Conservation (phyloP, 2,113 vertebrate genomes). For the Lycocorax pyrrhopterus region DNA sequence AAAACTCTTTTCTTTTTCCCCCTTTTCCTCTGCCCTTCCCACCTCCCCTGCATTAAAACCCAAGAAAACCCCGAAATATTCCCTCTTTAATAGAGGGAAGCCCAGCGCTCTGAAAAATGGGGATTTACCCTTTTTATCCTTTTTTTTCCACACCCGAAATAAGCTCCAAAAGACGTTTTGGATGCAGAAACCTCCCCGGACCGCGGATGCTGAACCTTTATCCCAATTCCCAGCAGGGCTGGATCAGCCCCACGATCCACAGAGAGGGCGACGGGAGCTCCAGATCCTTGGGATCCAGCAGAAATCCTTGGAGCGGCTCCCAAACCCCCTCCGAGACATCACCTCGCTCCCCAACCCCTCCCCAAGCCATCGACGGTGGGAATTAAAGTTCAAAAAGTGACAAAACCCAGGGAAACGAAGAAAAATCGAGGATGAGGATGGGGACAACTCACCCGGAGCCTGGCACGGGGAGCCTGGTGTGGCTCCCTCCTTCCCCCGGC, state of each 20-base stretch:
- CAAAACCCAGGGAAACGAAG: neutral
- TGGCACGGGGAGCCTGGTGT: neutral
- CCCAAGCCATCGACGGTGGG: rapidly evolving
- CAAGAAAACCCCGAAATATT: rapidly evolving
- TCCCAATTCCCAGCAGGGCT: rapidly evolving
- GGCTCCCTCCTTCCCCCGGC: neutral
- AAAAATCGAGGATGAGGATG: rapidly evolving
- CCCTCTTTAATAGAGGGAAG: neutral
- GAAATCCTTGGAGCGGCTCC: neutral
- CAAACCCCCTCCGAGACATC: neutral
- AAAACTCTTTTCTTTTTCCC: rapidly evolving
- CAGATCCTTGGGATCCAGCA: neutral
- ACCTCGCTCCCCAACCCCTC: rapidly evolving
- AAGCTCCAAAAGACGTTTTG: neutral
- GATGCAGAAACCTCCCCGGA: rapidly evolving
- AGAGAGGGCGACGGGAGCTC: rapidly evolving
- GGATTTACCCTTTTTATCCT: neutral
- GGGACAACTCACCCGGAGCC: neutral
- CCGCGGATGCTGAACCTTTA: rapidly evolving
- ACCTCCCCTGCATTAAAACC: rapidly evolving
- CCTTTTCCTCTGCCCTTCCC: neutral
- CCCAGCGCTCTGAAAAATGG: rapidly evolving
- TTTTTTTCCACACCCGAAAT: neutral
- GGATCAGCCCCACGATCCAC: neutral
- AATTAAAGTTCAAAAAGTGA: rapidly evolving